These are phyloP conservation scores for Sebastes nivosus DNA, from an alignment of 2,797 vertebrate species.

Conservation along the genomic window DNA sequence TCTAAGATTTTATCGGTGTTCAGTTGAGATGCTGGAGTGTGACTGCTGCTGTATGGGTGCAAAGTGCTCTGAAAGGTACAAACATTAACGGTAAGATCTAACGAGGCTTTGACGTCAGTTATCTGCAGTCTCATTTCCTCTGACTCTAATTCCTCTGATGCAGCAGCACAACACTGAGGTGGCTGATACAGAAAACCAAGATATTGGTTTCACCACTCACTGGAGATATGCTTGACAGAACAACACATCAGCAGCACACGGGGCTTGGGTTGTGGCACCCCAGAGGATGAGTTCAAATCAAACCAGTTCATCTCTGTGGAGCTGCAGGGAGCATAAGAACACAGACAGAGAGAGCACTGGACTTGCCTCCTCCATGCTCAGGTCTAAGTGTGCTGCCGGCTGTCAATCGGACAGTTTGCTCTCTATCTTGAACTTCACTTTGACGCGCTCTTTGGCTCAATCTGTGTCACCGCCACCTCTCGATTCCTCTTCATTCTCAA, in stretches of 20 bases:
- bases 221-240: constrained; percentile 16
- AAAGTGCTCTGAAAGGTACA: neutral
- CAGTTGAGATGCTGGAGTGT: neutral
- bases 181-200: neutral
- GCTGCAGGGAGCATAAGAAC: constrained; percentile 6
- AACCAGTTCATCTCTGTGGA: constrained; percentile 26
- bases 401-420: constrained; percentile 14
- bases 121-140: constrained; percentile 5
- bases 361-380: neutral
- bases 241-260: constrained; percentile 3
- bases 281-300: constrained; percentile 25
- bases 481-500: constrained; percentile 17
- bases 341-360: neutral
- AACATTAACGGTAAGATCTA: neutral
- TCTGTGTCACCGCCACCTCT: constrained; percentile 17
- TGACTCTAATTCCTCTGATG: constrained; percentile 9
- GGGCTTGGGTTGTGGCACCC: neutral
- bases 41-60: neutral
- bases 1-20: neutral
- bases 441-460: constrained; percentile 5
- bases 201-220: constrained; percentile 4
- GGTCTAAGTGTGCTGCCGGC: neutral
- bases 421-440: neutral
- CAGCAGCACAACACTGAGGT: neutral
- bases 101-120: constrained; percentile 7